phyloP scores from a whole-genome alignment of 2,888 invertebrate genomes.

The Drosophila atroscutellata region DNA sequence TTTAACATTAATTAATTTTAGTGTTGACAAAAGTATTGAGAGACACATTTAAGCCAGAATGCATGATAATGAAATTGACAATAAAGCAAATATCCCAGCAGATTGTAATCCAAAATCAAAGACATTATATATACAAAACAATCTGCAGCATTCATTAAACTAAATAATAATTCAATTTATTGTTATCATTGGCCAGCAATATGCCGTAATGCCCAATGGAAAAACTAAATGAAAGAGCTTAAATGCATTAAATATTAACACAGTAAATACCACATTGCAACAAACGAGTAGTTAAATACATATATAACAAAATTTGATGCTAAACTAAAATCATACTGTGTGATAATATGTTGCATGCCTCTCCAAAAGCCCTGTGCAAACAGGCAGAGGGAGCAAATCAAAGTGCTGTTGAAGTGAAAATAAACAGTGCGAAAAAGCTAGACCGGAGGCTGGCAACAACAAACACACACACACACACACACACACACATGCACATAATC shows the following conservation, averaged over 20 bases:
- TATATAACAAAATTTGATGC: conserved; percentile 20
- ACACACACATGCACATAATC: conserved; percentile 32
- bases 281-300: conserved; percentile 5
- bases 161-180: conserved; percentile 16
- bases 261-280: conserved; percentile 26
- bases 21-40: background rate
- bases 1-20: background rate
- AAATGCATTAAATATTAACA: conserved; percentile 37
- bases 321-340: conserved; percentile 27
- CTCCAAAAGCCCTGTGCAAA: conserved; percentile 26
- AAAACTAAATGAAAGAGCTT: conserved; percentile 3
- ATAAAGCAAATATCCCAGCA: background rate
- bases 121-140: background rate
- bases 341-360: conserved; percentile 12
- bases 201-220: conserved; percentile 12
- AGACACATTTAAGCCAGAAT: background rate
- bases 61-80: background rate
- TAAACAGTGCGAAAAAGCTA: conserved; percentile 48
- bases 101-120: background rate
- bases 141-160: background rate
- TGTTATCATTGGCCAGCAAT: conserved; percentile 14
- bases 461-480: conserved; percentile 13
- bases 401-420: conserved; percentile 30
- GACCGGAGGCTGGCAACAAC: conserved; percentile 32
- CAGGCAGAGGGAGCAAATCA: conserved; percentile 12